Conservation (phyloP, 2,888 invertebrate genomes). For the Tholera decimalis region DNA sequence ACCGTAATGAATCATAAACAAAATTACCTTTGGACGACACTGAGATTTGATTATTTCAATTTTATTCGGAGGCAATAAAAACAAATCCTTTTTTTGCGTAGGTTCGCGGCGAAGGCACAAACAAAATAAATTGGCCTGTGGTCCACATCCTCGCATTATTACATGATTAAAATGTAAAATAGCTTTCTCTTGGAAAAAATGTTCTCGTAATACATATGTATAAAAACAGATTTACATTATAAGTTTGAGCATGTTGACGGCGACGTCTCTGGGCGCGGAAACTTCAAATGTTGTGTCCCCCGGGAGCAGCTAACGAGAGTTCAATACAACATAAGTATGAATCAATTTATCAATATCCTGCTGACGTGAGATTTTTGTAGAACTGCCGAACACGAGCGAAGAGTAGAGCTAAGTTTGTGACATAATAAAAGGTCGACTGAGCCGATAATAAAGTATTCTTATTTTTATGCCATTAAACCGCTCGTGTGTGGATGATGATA, state of each 20-base stretch:
- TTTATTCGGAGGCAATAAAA: slow-evolving; percentile 59
- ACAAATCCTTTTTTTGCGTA: slow-evolving; percentile 56
- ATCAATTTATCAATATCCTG: slow-evolving; percentile 70
- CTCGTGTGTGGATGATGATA: slow-evolving; percentile 54
- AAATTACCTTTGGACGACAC: slow-evolving; percentile 59
- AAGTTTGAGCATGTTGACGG: slow-evolving; percentile 39
- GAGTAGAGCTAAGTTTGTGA: slow-evolving; percentile 47
- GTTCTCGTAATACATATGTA: slow-evolving; percentile 37
- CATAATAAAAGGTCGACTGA: slow-evolving; percentile 47
- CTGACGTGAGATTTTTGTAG: slow-evolving; percentile 54
- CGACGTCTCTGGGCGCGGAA: slow-evolving; percentile 34
- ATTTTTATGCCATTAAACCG: slow-evolving; percentile 54
- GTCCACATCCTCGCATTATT: slow-evolving; percentile 32
- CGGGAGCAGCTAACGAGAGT: slow-evolving; percentile 65
- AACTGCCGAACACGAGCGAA: slow-evolving; percentile 37
- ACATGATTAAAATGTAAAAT: slow-evolving; percentile 57
- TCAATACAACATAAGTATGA: slow-evolving; percentile 67
- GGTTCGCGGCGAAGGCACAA: slow-evolving; percentile 36
- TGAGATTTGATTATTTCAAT: slow-evolving; percentile 59
- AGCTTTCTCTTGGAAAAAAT: slow-evolving; percentile 41
- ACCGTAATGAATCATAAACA: slow-evolving; percentile 61
- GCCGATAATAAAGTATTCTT: slow-evolving; percentile 58
- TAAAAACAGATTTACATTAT: slow-evolving; percentile 43
- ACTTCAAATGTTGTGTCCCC: slow-evolving; percentile 57
- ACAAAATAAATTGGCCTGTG: slow-evolving; percentile 53